Evolutionary conservation across 2,113 vertebrate species (phyloP).

Genomic region (Hippocampus zosterae): DNA sequence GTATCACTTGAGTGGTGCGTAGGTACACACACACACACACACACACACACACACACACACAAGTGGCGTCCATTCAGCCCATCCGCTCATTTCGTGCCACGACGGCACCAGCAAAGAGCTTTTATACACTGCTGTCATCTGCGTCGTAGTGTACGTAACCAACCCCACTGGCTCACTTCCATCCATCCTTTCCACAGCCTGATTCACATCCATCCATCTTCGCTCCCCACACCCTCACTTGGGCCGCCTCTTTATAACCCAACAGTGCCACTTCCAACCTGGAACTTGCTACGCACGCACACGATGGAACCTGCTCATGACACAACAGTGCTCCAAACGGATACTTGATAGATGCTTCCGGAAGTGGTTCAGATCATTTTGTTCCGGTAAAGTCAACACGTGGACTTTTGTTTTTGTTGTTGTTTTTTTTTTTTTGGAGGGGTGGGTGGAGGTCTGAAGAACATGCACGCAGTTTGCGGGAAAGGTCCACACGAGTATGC

Average conservation of each 20-base stretch:
- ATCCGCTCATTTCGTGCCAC: background rate
- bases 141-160: background rate
- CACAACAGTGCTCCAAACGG: background rate
- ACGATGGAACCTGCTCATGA: constrained; percentile 14
- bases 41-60: too few species aligned
- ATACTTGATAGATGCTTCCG: constrained; percentile 8
- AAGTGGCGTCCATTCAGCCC: background rate
- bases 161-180: constrained; percentile 20
- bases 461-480: constrained; percentile 10
- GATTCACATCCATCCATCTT: constrained; percentile 45
- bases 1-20: too few species aligned
- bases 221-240: constrained; percentile 57
- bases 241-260: constrained; percentile 72
- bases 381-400: background rate
- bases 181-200: constrained; percentile 55
- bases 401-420: background rate
- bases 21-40: background rate
- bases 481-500: constrained; percentile 32
- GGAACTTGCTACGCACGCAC: constrained; percentile 33
- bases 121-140: background rate
- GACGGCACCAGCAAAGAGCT: background rate
- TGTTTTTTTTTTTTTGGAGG: background rate
- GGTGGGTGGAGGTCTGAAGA: constrained; percentile 6
- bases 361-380: constrained; percentile 19
- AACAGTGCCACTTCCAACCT: constrained; percentile 45